Percentiles rank a stretch among this genome's conserved stretches.
These are phyloP conservation scores for Caenorhabditis panamensis DNA, from an alignment of 2,888 invertebrate genomes.

Conservation along the genomic window DNA sequence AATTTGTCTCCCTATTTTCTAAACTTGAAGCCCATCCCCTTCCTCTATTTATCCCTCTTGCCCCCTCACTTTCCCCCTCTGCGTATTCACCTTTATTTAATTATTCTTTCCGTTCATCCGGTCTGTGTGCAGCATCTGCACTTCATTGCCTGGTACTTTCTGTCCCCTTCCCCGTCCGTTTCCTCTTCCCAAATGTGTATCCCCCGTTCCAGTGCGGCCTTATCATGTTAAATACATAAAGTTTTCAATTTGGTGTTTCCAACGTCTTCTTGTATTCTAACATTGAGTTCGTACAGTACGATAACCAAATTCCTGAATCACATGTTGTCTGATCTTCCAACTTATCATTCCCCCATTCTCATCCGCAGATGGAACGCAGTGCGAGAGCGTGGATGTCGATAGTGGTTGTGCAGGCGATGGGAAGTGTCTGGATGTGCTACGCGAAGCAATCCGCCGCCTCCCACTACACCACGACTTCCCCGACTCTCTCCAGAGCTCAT, in stretches of 20 bases:
- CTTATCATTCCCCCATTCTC: background rate
- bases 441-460: constrained; percentile 33
- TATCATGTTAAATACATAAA: constrained; percentile 22
- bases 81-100: constrained; percentile 21
- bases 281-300: constrained; percentile 19
- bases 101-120: background rate
- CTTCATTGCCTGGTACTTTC: background rate
- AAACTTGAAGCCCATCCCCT: background rate
- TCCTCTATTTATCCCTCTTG: constrained; percentile 4
- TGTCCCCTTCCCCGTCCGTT: background rate
- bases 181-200: background rate
- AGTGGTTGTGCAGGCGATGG: constrained; percentile 60
- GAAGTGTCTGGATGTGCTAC: constrained; percentile 63
- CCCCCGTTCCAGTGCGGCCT: background rate
- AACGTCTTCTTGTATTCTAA: background rate
- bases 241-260: constrained; percentile 4
- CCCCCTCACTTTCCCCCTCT: background rate
- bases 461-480: constrained; percentile 26
- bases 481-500: constrained; percentile 53
- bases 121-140: constrained; percentile 18
- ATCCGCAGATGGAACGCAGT: constrained; percentile 33
- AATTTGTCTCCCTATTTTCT: background rate
- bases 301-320: background rate
- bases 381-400: constrained; percentile 60
- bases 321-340: background rate